These are phyloP conservation scores for Rhagium mordax DNA, from an alignment of 2,888 invertebrate species.

Conservation along the genomic window DNA sequence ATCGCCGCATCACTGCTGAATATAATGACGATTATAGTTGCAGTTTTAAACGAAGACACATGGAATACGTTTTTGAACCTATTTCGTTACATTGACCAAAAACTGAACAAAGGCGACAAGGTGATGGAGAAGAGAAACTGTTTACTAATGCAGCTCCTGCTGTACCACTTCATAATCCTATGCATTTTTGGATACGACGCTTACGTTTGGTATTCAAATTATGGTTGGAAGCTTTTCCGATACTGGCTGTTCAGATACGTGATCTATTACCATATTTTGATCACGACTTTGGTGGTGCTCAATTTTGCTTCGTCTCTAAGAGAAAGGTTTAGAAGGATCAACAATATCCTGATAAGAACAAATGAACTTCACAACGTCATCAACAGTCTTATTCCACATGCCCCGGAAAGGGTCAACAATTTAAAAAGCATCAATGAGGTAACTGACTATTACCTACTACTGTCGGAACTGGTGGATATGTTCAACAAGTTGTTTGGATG, in stretches of 20 bases:
- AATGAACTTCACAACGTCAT: constrained; percentile 43
- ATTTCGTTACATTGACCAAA: constrained; percentile 39
- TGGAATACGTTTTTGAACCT: constrained; percentile 44
- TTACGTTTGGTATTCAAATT: constrained; percentile 38
- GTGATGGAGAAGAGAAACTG: neutral
- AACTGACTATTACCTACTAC: constrained; percentile 41
- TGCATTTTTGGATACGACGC: constrained; percentile 41
- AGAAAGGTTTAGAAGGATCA: constrained; percentile 40
- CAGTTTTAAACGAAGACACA: constrained; percentile 35
- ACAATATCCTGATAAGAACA: constrained; percentile 39
- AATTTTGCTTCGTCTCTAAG: constrained; percentile 46
- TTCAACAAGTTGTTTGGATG: constrained; percentile 48
- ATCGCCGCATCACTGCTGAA: constrained; percentile 24
- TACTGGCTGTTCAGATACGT: constrained; percentile 38
- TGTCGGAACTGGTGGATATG: constrained; percentile 47
- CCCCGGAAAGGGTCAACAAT: constrained; percentile 36
- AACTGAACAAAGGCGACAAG: constrained; percentile 31
- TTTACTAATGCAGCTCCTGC: constrained; percentile 29
- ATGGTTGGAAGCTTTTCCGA: constrained; percentile 32
- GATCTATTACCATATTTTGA: constrained; percentile 31
- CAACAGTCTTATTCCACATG: constrained; percentile 39
- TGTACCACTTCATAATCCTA: constrained; percentile 30
- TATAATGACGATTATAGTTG: constrained; percentile 36
- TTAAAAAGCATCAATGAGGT: constrained; percentile 45
- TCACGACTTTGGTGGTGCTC: constrained; percentile 35